These are phyloP conservation scores for Amphiura filiformis DNA, from an alignment of 35 echinoderm and acorn worm species.

Conservation along the genomic window DNA sequence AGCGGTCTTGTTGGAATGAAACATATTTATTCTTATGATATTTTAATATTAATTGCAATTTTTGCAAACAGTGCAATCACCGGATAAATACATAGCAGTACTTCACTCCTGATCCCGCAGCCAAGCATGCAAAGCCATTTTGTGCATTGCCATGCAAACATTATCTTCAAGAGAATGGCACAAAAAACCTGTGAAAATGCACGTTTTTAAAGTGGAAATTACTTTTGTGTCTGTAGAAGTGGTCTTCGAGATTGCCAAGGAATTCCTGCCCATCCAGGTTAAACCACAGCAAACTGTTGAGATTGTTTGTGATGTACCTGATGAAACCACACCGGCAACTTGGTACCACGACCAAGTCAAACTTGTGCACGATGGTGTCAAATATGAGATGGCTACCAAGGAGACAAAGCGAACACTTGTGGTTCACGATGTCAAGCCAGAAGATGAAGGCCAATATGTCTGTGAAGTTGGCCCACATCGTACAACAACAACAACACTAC, in stretches of 20 bases:
- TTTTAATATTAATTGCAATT: too few relatives aligned
- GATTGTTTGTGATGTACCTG: not conserved
- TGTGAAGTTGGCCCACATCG: constrained; percentile 39
- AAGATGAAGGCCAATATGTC: constrained; percentile 54
- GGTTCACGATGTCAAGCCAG: constrained; percentile 49
- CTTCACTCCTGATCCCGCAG: too few relatives aligned
- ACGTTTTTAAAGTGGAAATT: too few relatives aligned
- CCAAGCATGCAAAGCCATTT: too few relatives aligned
- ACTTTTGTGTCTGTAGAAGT: not conserved
- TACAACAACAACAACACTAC: not conserved
- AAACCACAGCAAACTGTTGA: not conserved
- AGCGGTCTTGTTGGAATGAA: too few relatives aligned
- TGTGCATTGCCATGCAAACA: too few relatives aligned
- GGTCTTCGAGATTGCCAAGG: not conserved
- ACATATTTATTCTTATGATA: too few relatives aligned
- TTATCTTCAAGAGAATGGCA: too few relatives aligned
- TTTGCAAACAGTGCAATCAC: too few relatives aligned
- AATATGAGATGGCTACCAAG: constrained; percentile 53
- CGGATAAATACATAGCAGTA: too few relatives aligned
- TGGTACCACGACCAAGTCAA: not conserved
- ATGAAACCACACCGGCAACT: not conserved
- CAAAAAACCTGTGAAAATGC: too few relatives aligned
- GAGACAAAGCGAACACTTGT: constrained; percentile 48
- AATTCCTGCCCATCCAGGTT: not conserved
- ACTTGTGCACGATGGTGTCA: constrained; percentile 18